Evolutionary conservation across 2,888 invertebrate genomes (phyloP).

Genomic region (Cremastinae sp.): DNA sequence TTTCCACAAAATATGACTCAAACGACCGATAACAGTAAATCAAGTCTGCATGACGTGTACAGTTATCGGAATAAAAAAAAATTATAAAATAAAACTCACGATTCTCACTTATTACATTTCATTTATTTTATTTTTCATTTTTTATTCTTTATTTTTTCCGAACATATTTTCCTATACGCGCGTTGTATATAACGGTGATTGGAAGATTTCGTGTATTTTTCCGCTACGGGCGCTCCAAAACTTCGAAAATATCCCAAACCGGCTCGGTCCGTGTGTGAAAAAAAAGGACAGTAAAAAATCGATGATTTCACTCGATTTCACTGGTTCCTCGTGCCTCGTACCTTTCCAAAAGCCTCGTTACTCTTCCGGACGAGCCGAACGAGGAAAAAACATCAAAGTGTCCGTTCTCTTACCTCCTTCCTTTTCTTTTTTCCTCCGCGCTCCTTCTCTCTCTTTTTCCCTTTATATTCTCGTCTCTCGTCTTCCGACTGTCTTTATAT

Average conservation of each 20-base stretch:
- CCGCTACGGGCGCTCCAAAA: neutral
- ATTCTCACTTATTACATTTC: neutral
- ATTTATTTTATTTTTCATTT: neutral
- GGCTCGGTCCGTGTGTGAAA: slow-evolving; percentile 8
- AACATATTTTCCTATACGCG: neutral
- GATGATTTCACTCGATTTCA: slow-evolving; percentile 52
- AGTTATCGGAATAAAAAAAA: slow-evolving; percentile 7
- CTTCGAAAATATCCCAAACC: slow-evolving; percentile 10
- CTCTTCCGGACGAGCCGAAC: slow-evolving; percentile 18
- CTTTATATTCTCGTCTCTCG: neutral
- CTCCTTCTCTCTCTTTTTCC: slow-evolving; percentile 3
- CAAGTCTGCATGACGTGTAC: neutral
- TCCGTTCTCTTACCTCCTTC: neutral
- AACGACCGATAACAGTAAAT: slow-evolving; percentile 27
- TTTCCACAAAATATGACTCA: neutral
- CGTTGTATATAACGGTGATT: slow-evolving; percentile 34
- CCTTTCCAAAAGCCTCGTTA: slow-evolving; percentile 10
- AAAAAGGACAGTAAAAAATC: slow-evolving; percentile 24
- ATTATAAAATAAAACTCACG: slow-evolving; percentile 13
- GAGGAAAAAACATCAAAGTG: slow-evolving; percentile 11
- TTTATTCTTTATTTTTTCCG: slow-evolving; percentile 13
- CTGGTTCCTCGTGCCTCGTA: slow-evolving; percentile 2
- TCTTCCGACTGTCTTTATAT: too few species aligned
- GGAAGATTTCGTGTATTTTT: slow-evolving; percentile 6
- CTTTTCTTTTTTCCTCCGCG: slow-evolving; percentile 1